Conservation (phyloP, 2,797 vertebrate species). For the Babyrousa celebensis region DNA sequence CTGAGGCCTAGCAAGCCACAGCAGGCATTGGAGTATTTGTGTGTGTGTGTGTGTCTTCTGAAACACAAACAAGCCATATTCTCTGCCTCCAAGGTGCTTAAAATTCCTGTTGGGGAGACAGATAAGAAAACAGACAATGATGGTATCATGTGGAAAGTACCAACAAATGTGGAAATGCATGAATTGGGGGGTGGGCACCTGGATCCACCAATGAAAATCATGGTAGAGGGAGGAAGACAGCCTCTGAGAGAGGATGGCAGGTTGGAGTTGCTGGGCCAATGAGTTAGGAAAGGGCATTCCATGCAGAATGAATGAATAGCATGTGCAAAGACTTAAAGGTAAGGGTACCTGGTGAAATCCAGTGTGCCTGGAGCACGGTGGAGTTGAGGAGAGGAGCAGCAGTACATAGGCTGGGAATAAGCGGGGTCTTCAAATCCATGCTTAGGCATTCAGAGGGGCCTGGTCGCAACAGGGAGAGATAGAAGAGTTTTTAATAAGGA, state of each 20-base stretch:
- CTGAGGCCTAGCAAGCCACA: not conserved
- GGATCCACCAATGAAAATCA: not conserved
- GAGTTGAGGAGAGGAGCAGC: not conserved
- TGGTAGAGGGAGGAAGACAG: not conserved
- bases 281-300: not conserved
- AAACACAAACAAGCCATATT: not conserved
- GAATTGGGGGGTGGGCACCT: not conserved
- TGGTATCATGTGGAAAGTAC: not conserved
- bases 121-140: not conserved
- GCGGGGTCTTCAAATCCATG: not conserved
- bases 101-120: not conserved
- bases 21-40: not conserved
- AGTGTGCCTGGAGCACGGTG: fast-evolving
- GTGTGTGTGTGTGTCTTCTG: not conserved
- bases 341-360: not conserved
- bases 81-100: not conserved
- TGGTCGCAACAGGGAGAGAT: not conserved
- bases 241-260: not conserved
- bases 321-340: not conserved
- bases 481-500: not conserved
- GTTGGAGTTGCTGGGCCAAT: not conserved
- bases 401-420: not conserved
- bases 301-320: not conserved
- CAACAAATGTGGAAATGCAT: not conserved
- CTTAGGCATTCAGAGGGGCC: not conserved